Evolutionary conservation across 2,888 invertebrate species (phyloP), one percentile per base, ranked within the genome.

Genomic region (Microctonus aethiopoides): DNA sequence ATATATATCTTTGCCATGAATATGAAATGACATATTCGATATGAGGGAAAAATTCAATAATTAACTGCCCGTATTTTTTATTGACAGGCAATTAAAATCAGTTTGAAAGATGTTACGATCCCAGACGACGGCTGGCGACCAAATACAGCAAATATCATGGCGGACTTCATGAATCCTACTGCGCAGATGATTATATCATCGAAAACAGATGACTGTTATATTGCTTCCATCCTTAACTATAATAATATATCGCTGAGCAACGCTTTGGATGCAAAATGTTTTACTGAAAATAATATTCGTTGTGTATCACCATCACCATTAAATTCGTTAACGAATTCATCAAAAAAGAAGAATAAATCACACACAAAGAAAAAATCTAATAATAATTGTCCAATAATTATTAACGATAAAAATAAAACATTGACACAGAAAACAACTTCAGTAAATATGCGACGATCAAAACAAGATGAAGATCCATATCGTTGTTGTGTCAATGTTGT

Each of bases 401-500:
- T 1, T 16, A 11, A 39, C 13, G 1, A 3, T 2, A 11, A 13
- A 5, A 41, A 1, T 24, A 13, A 11, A 4, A 7, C 5, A 4
- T 1, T 16, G 16, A 7, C n/a, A 0, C 46, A 46, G n/a, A n/a
- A n/a, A n/a, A n/a, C n/a, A n/a, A n/a, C n/a, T n/a, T n/a, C n/a
- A n/a, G n/a, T n/a, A n/a, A n/a, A n/a, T n/a, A n/a, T n/a, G n/a
- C n/a, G n/a, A n/a, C n/a, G n/a, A 2, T 7, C 46, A 46, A n/a
- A 46, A 16, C 60, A 71, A 26, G 76, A 76, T 0, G 54, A 64
- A 2, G 84, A 86, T 74, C 89, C 89, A 0, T 86, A 89, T 34
- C 87, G 87, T 72, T 70, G 90, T 11, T 87, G 88, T 75, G 89
- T 90, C 0, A 86, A 87, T 72, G 76, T 92, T 1, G 77, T 89